phyloP scores from a whole-genome alignment of 2,113 vertebrate genomes.

The Ochotona princeps region DNA sequence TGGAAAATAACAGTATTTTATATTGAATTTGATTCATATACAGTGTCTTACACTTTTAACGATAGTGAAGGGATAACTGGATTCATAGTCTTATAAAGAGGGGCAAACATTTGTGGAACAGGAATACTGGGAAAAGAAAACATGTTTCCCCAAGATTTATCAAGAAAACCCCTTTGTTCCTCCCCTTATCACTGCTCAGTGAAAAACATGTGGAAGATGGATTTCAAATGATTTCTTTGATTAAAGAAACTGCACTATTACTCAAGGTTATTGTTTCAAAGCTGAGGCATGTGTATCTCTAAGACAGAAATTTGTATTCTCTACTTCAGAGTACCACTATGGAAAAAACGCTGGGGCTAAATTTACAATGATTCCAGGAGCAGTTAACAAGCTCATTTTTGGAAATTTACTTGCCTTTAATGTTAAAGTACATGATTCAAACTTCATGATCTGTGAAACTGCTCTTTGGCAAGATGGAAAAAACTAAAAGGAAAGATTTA shows the following conservation, averaged over 20 bases:
- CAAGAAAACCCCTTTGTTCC: neutral
- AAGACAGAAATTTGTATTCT: accelerated
- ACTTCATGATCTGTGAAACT: too few species aligned
- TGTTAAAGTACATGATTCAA: neutral
- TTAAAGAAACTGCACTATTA: accelerated
- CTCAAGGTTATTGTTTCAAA: neutral
- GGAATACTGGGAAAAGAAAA: neutral
- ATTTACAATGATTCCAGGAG: accelerated
- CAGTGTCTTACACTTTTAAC: neutral
- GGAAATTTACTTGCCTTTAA: neutral
- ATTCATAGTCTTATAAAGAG: neutral
- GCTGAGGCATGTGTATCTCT: accelerated
- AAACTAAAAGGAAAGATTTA: neutral
- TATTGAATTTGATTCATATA: neutral
- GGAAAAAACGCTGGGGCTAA: accelerated
- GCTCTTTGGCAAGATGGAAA: neutral
- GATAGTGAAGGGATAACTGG: neutral
- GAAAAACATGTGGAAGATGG: neutral
- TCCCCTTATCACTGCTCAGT: neutral
- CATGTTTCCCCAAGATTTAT: too few species aligned
- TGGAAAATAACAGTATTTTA: neutral
- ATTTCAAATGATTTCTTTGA: neutral
- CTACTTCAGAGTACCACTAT: accelerated
- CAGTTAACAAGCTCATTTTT: neutral
- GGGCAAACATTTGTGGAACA: neutral